Base-by-base conservation (phyloP, 2,888 invertebrate species). In the Phlogophora meticulosa region DNA sequence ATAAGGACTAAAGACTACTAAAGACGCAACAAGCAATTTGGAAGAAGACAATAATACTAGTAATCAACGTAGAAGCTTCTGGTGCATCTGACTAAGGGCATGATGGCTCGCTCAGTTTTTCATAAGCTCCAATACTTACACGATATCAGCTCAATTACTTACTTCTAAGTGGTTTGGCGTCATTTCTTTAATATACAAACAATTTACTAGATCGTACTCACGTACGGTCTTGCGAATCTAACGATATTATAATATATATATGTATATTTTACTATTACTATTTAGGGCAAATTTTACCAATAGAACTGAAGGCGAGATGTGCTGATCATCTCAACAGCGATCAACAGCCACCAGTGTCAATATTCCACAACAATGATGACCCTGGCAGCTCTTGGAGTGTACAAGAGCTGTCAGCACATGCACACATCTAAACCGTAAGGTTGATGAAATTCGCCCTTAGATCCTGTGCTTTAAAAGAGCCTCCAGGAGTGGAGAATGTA, bases 81-180 rank as follows among this genome's bases (percentile, higher is more conserved):
- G 58, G 69, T 24, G 32, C 17, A 22, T n/a, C 11, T 48, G 3
- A n/a, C 13, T 22, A 59, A 51, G 38, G 38, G 38, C 13, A 10
- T n/a, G 36, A 38, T 24, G 17, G 7, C 32, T 69, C 28, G 69
- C 10, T 17, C 22, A 45, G 24, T 34, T 70, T 36, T 20, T 13
- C 4, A 7, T 51, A 52, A 32, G 40, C n/a, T 48, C 2, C 17
- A 36, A 32, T 36, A 42, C 20, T 43, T 38, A 38, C 10, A 36
- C 10, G 1, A 7, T 63, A 52, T 56, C 17, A 22, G 36, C 2
- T 61, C 56, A 28, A 60, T 72, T 57, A 36, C 38, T 72, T 57
- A 36, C 38, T 57, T 56, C 1, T 0, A 17, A 73, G 51, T 57
- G 52, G 48, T 43, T 75, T 76, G 52, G 76, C 70, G 57, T 73